Percentiles rank a stretch among this genome's conserved stretches.
Conservation (phyloP, 1,140 invertebrate species). For the Colletes gigas region DNA sequence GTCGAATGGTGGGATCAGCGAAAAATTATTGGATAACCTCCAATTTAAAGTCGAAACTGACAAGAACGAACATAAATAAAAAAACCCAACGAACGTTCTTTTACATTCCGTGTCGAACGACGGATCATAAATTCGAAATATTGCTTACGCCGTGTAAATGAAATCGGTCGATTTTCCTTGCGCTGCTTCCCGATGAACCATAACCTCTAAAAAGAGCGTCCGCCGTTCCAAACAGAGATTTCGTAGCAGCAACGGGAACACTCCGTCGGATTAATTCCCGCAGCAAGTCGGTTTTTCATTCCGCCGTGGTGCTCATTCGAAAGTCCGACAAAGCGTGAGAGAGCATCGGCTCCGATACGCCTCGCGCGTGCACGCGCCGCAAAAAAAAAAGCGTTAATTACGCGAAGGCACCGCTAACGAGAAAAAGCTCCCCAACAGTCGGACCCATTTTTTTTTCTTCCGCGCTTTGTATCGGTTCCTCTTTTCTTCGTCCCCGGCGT, state of each 20-base stretch:
- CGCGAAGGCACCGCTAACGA: constrained; percentile 27
- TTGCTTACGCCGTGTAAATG: too few species aligned
- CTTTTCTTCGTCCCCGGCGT: neutral
- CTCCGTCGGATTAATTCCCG: constrained; percentile 24
- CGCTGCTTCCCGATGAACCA: too few species aligned
- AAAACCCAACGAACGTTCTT: too few species aligned
- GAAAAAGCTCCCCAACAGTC: constrained; percentile 38
- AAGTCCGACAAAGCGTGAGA: constrained; percentile 30
- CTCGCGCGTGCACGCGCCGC: neutral
- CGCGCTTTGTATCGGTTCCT: constrained; percentile 3
- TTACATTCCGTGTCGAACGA: too few species aligned
- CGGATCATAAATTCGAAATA: too few species aligned
- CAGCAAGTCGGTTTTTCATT: neutral
- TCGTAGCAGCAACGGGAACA: constrained; percentile 1
- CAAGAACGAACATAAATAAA: too few species aligned
- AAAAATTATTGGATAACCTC: too few species aligned
- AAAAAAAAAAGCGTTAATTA: constrained; percentile 33
- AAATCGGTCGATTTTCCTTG: too few species aligned
- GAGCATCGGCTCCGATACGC: neutral
- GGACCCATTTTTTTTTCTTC: neutral
- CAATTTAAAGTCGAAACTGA: too few species aligned
- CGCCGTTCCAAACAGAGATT: neutral
- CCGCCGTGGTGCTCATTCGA: neutral
- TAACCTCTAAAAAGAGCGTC: too few species aligned
- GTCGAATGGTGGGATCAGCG: too few species aligned